Evolutionary conservation across 2,888 invertebrate genomes (phyloP).

Genomic region (Drosophila testacea): DNA sequence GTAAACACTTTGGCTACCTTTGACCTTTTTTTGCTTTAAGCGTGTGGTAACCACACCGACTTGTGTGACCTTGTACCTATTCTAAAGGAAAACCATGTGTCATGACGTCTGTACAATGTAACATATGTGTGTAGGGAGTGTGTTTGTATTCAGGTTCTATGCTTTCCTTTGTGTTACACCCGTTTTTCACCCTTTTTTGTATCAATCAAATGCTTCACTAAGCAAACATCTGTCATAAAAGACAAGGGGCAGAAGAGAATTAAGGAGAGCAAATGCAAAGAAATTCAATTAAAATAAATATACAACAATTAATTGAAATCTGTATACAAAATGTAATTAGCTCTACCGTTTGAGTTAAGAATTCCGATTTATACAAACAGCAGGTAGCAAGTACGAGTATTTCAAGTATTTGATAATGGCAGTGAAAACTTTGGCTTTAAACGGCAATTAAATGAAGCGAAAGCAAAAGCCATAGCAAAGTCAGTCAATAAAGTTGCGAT

Average conservation of each 20-base stretch:
- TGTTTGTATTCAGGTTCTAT: slow-evolving; percentile 17
- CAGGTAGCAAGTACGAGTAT: slow-evolving; percentile 5
- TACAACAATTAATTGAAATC: slow-evolving; percentile 71
- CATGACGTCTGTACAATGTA: slow-evolving; percentile 29
- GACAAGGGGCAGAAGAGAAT: background rate
- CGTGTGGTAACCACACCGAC: slow-evolving; percentile 23
- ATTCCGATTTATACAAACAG: slow-evolving; percentile 53
- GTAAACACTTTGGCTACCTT: slow-evolving; percentile 51
- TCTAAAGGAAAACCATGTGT: slow-evolving; percentile 66
- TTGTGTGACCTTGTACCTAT: slow-evolving; percentile 57
- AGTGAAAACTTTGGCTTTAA: slow-evolving; percentile 21
- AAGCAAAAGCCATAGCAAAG: background rate
- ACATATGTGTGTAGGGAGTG: slow-evolving; percentile 4
- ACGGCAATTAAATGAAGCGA: slow-evolving; percentile 26
- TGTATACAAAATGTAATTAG: slow-evolving; percentile 56
- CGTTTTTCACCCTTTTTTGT: slow-evolving; percentile 29
- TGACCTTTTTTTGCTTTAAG: slow-evolving; percentile 62
- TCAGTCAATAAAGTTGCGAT: slow-evolving; percentile 17
- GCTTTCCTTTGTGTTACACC: slow-evolving; percentile 22
- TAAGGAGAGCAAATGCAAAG: slow-evolving; percentile 23
- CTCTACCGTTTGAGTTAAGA: slow-evolving; percentile 31
- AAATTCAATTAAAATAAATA: slow-evolving; percentile 74
- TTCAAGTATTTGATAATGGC: slow-evolving; percentile 23
- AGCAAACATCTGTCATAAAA: slow-evolving; percentile 28
- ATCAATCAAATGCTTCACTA: slow-evolving; percentile 67